Evolutionary conservation across 2,113 vertebrate genomes (phyloP).

Genomic region (Tenrec ecaudatus): DNA sequence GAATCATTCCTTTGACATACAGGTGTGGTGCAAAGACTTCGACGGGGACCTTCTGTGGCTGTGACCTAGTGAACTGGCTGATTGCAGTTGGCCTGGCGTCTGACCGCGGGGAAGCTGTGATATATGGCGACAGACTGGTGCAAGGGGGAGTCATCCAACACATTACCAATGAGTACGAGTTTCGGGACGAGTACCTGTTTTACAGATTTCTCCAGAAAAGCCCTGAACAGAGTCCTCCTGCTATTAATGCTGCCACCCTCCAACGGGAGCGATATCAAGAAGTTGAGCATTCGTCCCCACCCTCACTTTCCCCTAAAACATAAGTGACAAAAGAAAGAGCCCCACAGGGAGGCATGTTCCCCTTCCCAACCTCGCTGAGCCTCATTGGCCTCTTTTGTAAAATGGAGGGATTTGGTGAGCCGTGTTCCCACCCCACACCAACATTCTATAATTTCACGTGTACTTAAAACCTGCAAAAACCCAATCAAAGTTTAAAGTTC

Average conservation of each 20-base stretch:
- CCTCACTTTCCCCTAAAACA: slow-evolving; percentile 51
- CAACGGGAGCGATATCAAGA: slow-evolving; percentile 59
- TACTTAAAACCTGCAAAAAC: slow-evolving; percentile 24
- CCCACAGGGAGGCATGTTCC: slow-evolving; percentile 9
- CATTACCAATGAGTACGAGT: slow-evolving; percentile 91
- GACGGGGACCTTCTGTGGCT: slow-evolving; percentile 93
- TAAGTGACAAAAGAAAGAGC: slow-evolving; percentile 48
- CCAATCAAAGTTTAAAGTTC: slow-evolving; percentile 49
- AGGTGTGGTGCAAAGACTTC: slow-evolving; percentile 90
- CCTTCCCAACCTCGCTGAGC: slow-evolving; percentile 10
- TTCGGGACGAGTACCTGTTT: slow-evolving; percentile 92
- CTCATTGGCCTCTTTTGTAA: slow-evolving; percentile 52
- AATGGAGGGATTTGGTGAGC: not conserved
- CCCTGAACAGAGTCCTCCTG: slow-evolving; percentile 59
- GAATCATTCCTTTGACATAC: slow-evolving; percentile 91
- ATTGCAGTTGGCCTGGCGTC: slow-evolving; percentile 93
- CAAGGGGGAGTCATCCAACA: slow-evolving; percentile 93
- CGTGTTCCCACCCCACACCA: not conserved
- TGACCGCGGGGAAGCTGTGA: slow-evolving; percentile 92
- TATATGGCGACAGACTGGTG: slow-evolving; percentile 92
- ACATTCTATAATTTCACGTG: slow-evolving; percentile 12
- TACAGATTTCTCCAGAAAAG: slow-evolving; percentile 90
- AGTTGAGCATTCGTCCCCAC: slow-evolving; percentile 38
- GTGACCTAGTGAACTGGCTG: slow-evolving; percentile 96
- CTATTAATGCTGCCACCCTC: slow-evolving; percentile 38